Evolutionary conservation across 2,113 vertebrate species (phyloP).

Genomic region (Channa argus): DNA sequence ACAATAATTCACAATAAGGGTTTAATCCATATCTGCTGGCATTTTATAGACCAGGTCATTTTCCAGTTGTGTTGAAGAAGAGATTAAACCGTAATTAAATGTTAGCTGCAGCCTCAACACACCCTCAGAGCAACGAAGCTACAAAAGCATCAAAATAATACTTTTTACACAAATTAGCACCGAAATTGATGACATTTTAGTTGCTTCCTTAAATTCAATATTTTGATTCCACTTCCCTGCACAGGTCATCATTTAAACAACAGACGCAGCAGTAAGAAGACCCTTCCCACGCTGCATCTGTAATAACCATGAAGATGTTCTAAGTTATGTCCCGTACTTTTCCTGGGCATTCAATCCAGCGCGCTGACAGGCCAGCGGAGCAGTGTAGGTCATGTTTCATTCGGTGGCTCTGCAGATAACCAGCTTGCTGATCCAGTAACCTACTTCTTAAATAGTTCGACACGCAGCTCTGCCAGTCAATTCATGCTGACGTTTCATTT

Average conservation of each 20-base stretch:
- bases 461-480: background rate
- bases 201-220: background rate
- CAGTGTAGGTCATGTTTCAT: conserved; percentile 15
- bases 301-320: background rate
- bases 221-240: too few relatives aligned
- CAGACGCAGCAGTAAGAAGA: background rate
- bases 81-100: background rate
- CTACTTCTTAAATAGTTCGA: background rate
- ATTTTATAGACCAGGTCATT: background rate
- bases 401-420: background rate
- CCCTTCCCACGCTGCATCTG: background rate
- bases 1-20: background rate
- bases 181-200: background rate
- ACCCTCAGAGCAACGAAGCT: background rate
- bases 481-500: background rate
- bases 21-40: background rate
- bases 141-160: background rate
- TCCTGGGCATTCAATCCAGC: conserved; percentile 5
- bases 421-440: background rate
- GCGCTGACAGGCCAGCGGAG: conserved; percentile 8
- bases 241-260: background rate
- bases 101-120: background rate
- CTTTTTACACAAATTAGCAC: too few relatives aligned
- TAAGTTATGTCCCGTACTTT: background rate
- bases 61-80: background rate